Percentiles rank a stretch among this genome's conserved stretches.
These are phyloP conservation scores for Parnassius orleans DNA, from an alignment of 2,888 invertebrate species.

Conservation along the genomic window DNA sequence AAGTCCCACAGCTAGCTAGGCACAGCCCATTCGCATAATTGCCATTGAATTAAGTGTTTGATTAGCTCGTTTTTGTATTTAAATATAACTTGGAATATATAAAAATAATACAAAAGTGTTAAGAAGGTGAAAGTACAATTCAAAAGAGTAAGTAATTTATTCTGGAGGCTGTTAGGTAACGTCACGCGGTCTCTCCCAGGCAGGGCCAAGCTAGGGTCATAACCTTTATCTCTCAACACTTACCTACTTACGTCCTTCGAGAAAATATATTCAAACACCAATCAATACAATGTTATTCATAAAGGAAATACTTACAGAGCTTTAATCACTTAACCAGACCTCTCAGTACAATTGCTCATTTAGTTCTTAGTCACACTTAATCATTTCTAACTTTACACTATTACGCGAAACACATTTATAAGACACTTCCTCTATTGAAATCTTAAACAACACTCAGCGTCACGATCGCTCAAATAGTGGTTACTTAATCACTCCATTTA, in stretches of 20 bases:
- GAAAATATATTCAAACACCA: conserved; percentile 54
- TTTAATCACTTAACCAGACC: conserved; percentile 38
- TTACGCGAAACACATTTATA: conserved; percentile 32
- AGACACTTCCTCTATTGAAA: conserved; percentile 34
- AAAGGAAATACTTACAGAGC: conserved; percentile 48
- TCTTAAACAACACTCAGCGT: conserved; percentile 39
- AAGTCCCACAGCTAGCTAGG: too few relatives aligned
- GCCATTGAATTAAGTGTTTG: too few relatives aligned
- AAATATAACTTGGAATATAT: too few relatives aligned
- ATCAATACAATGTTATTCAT: conserved; percentile 48
- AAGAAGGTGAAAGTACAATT: too few relatives aligned
- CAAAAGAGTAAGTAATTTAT: conserved; percentile 25
- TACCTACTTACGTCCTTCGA: conserved; percentile 40
- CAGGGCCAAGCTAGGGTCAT: conserved; percentile 49
- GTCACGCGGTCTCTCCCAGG: conserved; percentile 45
- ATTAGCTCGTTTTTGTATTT: too few relatives aligned
- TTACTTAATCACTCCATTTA: conserved; percentile 71
- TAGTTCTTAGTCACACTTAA: conserved; percentile 30
- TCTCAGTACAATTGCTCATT: conserved; percentile 25
- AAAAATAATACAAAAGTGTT: too few relatives aligned
- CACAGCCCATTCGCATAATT: too few relatives aligned
- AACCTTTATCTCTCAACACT: conserved; percentile 58
- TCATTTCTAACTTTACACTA: conserved; percentile 29
- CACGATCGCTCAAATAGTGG: conserved; percentile 40
- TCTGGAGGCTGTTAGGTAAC: conserved; percentile 59